These are phyloP conservation scores for Pseudococcus longispinus DNA, from an alignment of 2,888 invertebrate genomes.

Conservation along the genomic window DNA sequence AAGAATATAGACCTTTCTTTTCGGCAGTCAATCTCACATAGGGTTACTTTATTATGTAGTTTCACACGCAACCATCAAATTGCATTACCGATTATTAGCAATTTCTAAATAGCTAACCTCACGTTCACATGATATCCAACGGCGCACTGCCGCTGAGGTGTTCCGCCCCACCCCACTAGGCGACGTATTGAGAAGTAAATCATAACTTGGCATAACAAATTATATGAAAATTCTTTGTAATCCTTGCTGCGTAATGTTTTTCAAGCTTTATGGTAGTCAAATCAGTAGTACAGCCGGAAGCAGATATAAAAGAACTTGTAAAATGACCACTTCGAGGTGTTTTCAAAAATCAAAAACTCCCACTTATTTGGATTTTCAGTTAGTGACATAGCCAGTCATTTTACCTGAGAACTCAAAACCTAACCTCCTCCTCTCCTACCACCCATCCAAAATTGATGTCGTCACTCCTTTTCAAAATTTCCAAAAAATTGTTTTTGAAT, in stretches of 20 bases:
- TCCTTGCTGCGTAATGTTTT: background rate
- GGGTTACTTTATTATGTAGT: background rate
- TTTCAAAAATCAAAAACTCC: too few species aligned
- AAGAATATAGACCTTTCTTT: background rate
- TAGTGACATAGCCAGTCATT: too few species aligned
- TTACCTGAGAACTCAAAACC: too few species aligned
- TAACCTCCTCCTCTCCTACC: too few species aligned
- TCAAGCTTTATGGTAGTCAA: too few species aligned
- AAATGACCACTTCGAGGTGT: too few species aligned
- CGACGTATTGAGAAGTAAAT: background rate
- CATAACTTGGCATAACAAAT: background rate
- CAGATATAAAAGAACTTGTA: too few species aligned
- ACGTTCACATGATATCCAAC: conserved; percentile 5
- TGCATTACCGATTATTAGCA: conserved; percentile 16
- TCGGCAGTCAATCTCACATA: background rate
- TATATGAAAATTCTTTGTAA: background rate
- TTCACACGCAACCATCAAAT: conserved; percentile 25
- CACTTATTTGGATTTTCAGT: too few species aligned
- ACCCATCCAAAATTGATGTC: too few species aligned
- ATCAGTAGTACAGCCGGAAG: too few species aligned
- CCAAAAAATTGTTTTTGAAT: too few species aligned
- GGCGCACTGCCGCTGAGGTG: background rate
- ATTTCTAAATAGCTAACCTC: conserved; percentile 21
- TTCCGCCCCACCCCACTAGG: background rate
- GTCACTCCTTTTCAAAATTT: too few species aligned